Evolutionary conservation across 2,888 invertebrate genomes (phyloP).

Genomic region (Hydrotaea diabolus): DNA sequence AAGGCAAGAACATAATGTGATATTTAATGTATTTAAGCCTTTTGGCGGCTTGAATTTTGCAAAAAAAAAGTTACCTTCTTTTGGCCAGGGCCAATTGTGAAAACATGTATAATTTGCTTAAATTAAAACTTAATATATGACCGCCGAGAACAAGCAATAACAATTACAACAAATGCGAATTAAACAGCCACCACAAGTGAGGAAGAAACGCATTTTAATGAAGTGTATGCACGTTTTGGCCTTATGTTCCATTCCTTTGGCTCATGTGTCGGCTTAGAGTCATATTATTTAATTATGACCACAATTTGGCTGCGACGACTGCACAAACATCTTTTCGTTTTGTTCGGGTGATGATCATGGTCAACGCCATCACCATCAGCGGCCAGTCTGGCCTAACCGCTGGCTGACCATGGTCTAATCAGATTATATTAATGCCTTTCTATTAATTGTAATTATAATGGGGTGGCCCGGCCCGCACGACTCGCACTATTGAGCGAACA

Average conservation of each 20-base stretch:
- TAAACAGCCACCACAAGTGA: no score
- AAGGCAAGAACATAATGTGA: no score
- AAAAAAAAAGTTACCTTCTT: neutral
- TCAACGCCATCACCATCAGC: no score
- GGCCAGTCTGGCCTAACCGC: neutral
- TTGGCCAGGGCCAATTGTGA: neutral
- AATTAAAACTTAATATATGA: constrained; percentile 45
- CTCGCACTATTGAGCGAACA: neutral
- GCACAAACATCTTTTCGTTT: neutral
- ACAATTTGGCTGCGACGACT: neutral
- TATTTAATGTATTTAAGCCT: no score
- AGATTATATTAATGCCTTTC: constrained; percentile 12
- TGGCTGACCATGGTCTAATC: neutral
- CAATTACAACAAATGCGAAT: no score
- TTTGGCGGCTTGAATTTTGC: no score
- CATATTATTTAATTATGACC: neutral
- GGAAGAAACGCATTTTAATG: constrained; percentile 47
- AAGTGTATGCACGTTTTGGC: constrained; percentile 11
- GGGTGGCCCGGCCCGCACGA: neutral
- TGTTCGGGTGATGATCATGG: neutral
- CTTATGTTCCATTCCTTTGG: neutral
- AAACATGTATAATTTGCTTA: constrained; percentile 36
- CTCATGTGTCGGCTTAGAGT: neutral
- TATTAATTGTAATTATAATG: constrained; percentile 10
- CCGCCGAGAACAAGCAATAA: neutral